These are phyloP conservation scores for Eilema sororculum DNA, from an alignment of 2,888 invertebrate genomes.

Conservation along the genomic window DNA sequence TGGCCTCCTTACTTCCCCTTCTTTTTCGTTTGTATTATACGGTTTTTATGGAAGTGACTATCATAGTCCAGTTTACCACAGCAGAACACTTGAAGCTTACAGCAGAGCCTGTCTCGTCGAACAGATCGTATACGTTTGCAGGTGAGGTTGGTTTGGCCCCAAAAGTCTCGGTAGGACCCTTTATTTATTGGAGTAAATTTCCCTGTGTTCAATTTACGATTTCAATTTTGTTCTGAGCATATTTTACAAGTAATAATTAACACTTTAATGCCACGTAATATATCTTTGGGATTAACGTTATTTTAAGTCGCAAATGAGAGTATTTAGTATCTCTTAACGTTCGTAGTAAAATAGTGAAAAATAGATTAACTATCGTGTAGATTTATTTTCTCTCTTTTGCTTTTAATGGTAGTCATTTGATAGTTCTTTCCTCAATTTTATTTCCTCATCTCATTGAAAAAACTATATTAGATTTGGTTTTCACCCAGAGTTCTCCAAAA, in stretches of 20 bases:
- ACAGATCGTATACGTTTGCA: background rate
- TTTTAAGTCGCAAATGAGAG: background rate
- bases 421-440: background rate
- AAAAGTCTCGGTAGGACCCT: background rate
- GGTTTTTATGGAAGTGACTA: too few species aligned
- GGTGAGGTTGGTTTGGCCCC: background rate
- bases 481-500: background rate
- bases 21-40: too few species aligned
- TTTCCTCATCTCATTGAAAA: background rate
- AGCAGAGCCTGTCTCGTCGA: too few species aligned
- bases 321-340: background rate
- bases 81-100: too few species aligned
- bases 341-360: background rate
- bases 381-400: background rate
- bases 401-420: too few species aligned
- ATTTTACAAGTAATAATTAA: background rate
- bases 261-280: slow-evolving; percentile 9
- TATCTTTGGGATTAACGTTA: background rate
- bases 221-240: slow-evolving; percentile 6
- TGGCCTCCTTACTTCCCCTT: too few species aligned
- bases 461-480: background rate
- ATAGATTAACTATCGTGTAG: background rate
- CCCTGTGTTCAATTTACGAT: background rate
- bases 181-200: background rate
- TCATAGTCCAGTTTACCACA: too few species aligned